These are phyloP conservation scores for Lepus townsendii DNA, from an alignment of 2,797 vertebrate genomes.

Conservation along the genomic window DNA sequence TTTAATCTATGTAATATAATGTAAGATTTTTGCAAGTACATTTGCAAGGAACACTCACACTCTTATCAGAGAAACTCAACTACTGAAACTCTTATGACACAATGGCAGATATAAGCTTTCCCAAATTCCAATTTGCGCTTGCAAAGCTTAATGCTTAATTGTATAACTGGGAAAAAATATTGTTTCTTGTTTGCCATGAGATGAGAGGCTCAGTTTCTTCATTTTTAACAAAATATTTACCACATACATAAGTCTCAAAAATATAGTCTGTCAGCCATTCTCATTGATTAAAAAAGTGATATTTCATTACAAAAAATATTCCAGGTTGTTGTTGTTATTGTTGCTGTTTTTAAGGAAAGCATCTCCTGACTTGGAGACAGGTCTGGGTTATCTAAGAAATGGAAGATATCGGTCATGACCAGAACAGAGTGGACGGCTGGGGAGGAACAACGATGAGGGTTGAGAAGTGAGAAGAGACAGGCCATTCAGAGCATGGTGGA, in stretches of 20 bases:
- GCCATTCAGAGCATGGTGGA: not conserved
- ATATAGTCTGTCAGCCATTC: not conserved
- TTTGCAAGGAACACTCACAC: not conserved
- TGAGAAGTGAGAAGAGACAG: not conserved
- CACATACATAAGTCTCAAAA: not conserved
- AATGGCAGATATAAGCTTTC: not conserved
- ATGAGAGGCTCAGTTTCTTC: not conserved
- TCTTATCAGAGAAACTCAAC: not conserved
- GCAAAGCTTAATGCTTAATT: not conserved
- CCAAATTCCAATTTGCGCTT: not conserved
- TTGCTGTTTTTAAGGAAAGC: not conserved
- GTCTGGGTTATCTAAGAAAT: not conserved
- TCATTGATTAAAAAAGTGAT: conserved; percentile 13
- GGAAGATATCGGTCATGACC: not conserved
- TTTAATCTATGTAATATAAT: not conserved
- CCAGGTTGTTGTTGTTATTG: no score
- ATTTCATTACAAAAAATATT: not conserved
- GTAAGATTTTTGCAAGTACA: not conserved
- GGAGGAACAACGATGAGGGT: no score
- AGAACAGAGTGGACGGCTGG: rapidly evolving
- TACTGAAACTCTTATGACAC: not conserved
- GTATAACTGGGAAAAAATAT: not conserved
- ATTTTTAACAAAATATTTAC: not conserved
- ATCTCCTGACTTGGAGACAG: not conserved
- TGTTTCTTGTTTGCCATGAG: not conserved